Percentiles rank a stretch among this genome's conserved stretches.
These are phyloP conservation scores for Galerucella nymphaeae DNA, from an alignment of 2,888 invertebrate genomes.

Conservation along the genomic window DNA sequence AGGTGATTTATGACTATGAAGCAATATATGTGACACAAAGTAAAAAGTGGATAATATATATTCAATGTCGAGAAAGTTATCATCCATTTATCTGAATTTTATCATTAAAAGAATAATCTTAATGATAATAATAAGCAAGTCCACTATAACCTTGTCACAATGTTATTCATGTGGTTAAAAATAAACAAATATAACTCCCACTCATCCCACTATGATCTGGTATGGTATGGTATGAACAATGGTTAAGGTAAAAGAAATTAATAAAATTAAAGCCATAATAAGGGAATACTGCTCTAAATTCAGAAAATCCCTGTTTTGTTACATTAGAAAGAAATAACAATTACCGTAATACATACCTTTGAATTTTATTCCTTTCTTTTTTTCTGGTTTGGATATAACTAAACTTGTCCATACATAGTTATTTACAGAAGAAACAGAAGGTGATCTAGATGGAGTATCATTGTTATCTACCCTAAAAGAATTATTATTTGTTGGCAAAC, in stretches of 20 bases:
- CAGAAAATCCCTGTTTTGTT: background rate
- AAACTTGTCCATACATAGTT: constrained; percentile 65
- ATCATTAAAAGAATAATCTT: too few relatives aligned
- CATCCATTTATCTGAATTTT: too few relatives aligned
- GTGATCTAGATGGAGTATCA: constrained; percentile 67
- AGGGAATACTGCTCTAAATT: background rate
- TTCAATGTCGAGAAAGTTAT: too few relatives aligned
- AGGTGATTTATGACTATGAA: too few relatives aligned
- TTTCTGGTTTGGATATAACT: constrained; percentile 55
- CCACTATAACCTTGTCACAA: too few relatives aligned
- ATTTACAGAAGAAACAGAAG: constrained; percentile 69
- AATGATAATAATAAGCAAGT: too few relatives aligned
- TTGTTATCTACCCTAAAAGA: constrained; percentile 55
- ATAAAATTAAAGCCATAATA: background rate
- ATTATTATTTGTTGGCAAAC: constrained; percentile 59
- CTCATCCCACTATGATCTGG: too few relatives aligned
- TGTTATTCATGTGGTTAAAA: too few relatives aligned
- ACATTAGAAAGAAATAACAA: background rate
- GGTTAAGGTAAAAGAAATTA: background rate
- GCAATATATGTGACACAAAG: too few relatives aligned
- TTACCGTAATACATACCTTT: constrained; percentile 35
- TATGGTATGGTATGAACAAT: too few relatives aligned
- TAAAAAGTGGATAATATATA: too few relatives aligned
- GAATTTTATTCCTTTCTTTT: constrained; percentile 47
- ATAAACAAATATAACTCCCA: too few relatives aligned